phyloP scores from a whole-genome alignment of 2,113 vertebrate species.

The Phrynosoma platyrhinos region DNA sequence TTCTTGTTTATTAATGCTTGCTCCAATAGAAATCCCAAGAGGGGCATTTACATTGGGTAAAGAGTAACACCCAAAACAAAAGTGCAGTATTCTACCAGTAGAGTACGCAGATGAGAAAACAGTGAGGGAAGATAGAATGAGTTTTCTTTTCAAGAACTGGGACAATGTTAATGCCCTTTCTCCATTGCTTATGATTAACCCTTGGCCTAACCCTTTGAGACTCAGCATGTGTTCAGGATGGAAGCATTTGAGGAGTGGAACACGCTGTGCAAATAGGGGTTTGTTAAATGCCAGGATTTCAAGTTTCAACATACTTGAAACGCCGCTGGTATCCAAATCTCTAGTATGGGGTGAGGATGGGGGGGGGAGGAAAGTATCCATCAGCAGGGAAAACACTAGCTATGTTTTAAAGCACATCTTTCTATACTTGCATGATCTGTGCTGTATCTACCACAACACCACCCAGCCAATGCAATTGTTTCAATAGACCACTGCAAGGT shows the following conservation, averaged over 20 bases:
- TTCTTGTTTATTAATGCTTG: constrained; percentile 58
- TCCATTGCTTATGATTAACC: constrained; percentile 42
- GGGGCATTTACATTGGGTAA: constrained; percentile 55
- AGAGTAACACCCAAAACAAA: constrained; percentile 17
- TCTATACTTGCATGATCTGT: constrained; percentile 43
- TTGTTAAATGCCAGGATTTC: not conserved
- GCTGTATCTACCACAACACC: constrained; percentile 17
- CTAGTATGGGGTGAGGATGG: too few species aligned
- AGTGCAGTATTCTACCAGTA: constrained; percentile 12
- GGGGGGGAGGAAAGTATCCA: constrained; percentile 29
- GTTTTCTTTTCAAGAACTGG: not conserved
- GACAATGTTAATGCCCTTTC: constrained; percentile 34
- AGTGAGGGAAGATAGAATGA: constrained; percentile 26
- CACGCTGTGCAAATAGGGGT: not conserved
- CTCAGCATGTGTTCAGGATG: not conserved
- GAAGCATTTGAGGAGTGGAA: not conserved
- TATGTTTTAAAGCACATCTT: not conserved
- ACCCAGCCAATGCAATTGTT: not conserved
- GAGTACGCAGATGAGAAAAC: constrained; percentile 19
- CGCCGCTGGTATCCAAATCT: not conserved
- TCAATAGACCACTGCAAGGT: not conserved
- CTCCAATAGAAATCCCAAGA: constrained; percentile 53
- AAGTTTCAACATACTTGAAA: not conserved
- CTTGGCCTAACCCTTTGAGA: constrained; percentile 47
- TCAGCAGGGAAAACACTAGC: not conserved